Percentiles rank a stretch among this genome's conserved stretches.
These are phyloP conservation scores for Natrix natrix DNA, from an alignment of 2,797 vertebrate genomes.

Conservation along the genomic window DNA sequence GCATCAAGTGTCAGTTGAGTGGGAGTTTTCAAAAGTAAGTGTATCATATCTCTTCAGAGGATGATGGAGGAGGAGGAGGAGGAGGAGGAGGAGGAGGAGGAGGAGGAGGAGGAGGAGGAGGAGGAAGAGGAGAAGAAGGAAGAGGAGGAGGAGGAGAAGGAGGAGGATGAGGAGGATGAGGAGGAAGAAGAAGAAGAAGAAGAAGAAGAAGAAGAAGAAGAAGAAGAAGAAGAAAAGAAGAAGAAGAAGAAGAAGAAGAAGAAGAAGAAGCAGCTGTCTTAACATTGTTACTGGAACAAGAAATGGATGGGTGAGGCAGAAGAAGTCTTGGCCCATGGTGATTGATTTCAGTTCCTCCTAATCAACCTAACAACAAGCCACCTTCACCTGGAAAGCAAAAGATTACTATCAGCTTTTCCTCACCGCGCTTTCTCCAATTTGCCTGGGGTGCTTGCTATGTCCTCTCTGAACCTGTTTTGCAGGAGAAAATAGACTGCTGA, in stretches of 20 bases:
- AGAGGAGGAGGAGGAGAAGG: too few species aligned
- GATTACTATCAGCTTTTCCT: neutral
- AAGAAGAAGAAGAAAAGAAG: too few species aligned
- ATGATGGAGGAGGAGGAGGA: too few species aligned
- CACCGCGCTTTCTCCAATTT: neutral
- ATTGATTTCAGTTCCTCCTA: neutral
- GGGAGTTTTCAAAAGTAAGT: neutral
- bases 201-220: too few species aligned
- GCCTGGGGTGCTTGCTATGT: constrained; percentile 10
- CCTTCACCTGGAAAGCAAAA: neutral
- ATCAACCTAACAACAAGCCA: constrained; percentile 23
- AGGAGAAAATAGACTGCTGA: constrained; percentile 35
- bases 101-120: too few species aligned
- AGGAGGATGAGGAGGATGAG: too few species aligned
- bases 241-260: too few species aligned
- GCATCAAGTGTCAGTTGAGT: neutral
- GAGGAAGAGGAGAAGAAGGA: too few species aligned
- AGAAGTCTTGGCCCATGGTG: neutral
- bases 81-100: too few species aligned
- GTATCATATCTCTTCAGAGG: neutral
- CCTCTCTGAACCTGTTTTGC: constrained; percentile 25
- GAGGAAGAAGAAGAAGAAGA: too few species aligned
- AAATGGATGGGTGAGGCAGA: neutral
- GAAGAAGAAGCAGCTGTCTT: neutral
- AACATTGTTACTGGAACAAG: neutral